A percentile compares a stretch with the other conserved stretches of the same genome.
These are phyloP conservation scores for Drosophila fuyamai DNA, from an alignment of 1,140 invertebrate genomes.

Conservation along the genomic window DNA sequence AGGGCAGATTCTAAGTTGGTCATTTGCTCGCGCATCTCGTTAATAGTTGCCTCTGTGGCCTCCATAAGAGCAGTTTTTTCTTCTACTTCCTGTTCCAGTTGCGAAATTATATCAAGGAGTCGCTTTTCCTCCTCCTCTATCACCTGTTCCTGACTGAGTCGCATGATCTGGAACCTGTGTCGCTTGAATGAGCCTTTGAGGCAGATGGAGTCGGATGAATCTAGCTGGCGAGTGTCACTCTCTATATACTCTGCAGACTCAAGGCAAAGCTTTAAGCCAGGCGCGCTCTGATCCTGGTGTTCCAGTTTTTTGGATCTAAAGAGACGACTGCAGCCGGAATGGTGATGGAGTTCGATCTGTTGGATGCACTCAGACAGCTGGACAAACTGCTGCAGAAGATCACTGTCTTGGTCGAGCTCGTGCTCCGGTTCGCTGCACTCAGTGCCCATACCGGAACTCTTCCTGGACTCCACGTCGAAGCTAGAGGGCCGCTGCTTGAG, in stretches of 20 bases:
- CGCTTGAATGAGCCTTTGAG: slow-evolving; percentile 43
- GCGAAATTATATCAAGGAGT: slow-evolving; percentile 31
- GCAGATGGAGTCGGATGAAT: slow-evolving; percentile 4
- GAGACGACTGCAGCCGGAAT: slow-evolving; percentile 25
- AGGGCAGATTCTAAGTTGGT: slow-evolving; percentile 54
- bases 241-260: slow-evolving; percentile 25
- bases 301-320: slow-evolving; percentile 19
- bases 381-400: slow-evolving; percentile 32
- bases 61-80: slow-evolving; percentile 60
- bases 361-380: slow-evolving; percentile 38
- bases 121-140: not conserved
- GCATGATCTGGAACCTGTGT: slow-evolving; percentile 41
- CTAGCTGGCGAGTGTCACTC: not conserved
- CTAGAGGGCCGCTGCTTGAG: slow-evolving; percentile 20
- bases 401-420: not conserved
- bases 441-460: slow-evolving; percentile 35
- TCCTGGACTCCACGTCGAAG: slow-evolving; percentile 27
- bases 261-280: slow-evolving; percentile 33
- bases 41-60: slow-evolving; percentile 52
- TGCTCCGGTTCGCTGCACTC: slow-evolving; percentile 15
- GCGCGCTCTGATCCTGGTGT: not conserved
- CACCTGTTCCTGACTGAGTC: not conserved
- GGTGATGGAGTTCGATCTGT: slow-evolving; percentile 46
- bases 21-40: slow-evolving; percentile 71
- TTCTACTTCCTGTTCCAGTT: slow-evolving; percentile 44